Conservation (phyloP, 2,888 invertebrate species). For the Clistopyga incitator region DNA sequence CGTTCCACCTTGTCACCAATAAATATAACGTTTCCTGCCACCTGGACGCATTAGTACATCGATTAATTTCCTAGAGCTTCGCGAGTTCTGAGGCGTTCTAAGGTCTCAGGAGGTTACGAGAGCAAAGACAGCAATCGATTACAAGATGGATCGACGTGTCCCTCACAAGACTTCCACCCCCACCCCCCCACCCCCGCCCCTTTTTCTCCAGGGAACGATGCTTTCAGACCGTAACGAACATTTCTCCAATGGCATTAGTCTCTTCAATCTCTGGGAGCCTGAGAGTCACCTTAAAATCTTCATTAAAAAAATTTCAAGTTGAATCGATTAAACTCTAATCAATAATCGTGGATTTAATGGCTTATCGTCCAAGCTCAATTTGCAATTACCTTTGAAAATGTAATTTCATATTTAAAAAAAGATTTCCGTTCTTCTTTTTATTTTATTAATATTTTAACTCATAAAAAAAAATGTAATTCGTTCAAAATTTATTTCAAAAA, state of each 20-base stretch:
- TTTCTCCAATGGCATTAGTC: slow-evolving; percentile 31
- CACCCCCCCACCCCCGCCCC: neutral
- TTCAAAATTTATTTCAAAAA: too few relatives aligned
- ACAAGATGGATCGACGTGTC: slow-evolving; percentile 57
- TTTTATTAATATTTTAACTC: too few relatives aligned
- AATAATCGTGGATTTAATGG: neutral
- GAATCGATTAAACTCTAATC: neutral
- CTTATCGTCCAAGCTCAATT: neutral
- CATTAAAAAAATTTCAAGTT: neutral
- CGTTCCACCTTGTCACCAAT: neutral
- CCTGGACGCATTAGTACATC: slow-evolving; percentile 43
- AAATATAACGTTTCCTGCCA: neutral
- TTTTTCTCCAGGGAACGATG: slow-evolving; percentile 29
- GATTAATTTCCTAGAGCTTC: slow-evolving; percentile 60
- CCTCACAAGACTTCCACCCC: slow-evolving; percentile 18
- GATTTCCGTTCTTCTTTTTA: too few relatives aligned
- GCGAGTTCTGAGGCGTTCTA: slow-evolving; percentile 27
- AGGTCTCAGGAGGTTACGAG: slow-evolving; percentile 46
- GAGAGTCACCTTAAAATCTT: neutral
- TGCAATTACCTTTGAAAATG: too few relatives aligned
- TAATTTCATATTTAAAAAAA: too few relatives aligned
- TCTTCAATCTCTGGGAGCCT: neutral
- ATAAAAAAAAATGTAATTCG: too few relatives aligned
- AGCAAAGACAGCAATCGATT: slow-evolving; percentile 59
- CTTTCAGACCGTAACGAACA: slow-evolving; percentile 37